Base-by-base conservation (phyloP, 2,888 invertebrate species). In the Emmelina monodactyla region DNA sequence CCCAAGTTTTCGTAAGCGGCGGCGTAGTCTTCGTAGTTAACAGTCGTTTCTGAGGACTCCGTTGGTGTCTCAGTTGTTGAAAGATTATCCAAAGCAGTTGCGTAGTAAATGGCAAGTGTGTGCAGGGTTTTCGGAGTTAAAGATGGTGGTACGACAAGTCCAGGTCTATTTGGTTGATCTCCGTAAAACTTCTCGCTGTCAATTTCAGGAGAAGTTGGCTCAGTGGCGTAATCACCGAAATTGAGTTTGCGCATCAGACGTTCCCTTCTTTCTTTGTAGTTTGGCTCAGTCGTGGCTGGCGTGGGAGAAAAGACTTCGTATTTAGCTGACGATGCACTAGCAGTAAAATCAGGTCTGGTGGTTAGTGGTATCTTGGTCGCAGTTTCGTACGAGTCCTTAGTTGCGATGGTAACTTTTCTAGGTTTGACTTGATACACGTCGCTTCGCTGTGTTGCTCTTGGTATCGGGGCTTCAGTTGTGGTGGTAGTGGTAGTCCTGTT, bases 81-180 rank as follows among this genome's bases (percentile, higher is more conserved):
- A 19, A 84, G 62, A 44, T 82, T 82, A 47, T 87, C 86, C 40
- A 85, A 75, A 44, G 86, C 85, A 6, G 86, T 86, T 2, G 91
- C 91, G 55, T 91, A 92, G 54, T 92, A 92, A 44, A 89, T 83
- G 1, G 92, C 91, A 30, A 92, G 59, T 0, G 91, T 88, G 47
- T 90, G 89, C 9, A 91, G 69, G 0, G 90, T 88, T 55, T 89
- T 88, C 0, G 91, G 90, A 1, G 90, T 89, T 0, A 88, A 83
- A 0, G 90, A 89, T 11, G 87, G 86, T 2, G 89, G 88, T 6
- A 88, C 84, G 4, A 85, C 76, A n/a, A 88, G 64, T 2, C 88
- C 89, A 22, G 83, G 81, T 40, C 88, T 76, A 34, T 67, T 67
- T 6, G 61, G 58, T 41, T 65, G 57, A 16, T 82, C 70, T 30